A percentile compares a stretch with the other conserved stretches of the same genome.
Conservation (phyloP, 2,113 vertebrate genomes). For the Propithecus coquereli region DNA sequence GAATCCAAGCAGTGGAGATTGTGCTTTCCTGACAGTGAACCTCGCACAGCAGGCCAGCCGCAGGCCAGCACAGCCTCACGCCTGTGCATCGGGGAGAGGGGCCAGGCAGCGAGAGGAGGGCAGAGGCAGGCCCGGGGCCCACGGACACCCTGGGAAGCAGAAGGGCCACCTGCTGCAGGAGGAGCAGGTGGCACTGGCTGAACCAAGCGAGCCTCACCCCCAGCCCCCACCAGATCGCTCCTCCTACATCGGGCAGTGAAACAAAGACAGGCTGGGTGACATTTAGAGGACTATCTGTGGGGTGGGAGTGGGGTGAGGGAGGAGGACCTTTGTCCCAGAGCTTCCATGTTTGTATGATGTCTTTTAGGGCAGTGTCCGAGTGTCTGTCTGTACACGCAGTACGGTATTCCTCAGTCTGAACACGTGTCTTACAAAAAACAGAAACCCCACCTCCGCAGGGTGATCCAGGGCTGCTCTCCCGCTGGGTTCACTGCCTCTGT, state of each 20-base stretch:
- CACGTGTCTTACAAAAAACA: neutral
- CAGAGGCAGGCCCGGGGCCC: neutral
- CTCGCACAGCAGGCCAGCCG: neutral
- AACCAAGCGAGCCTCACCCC: neutral
- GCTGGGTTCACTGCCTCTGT: neutral
- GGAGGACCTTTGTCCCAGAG: neutral
- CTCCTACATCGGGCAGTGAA: neutral
- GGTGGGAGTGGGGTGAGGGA: neutral
- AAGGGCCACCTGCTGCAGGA: neutral
- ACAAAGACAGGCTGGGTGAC: too few relatives aligned
- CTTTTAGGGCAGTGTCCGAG: neutral
- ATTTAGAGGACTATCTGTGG: neutral
- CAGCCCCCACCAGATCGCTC: neutral
- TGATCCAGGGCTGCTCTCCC: neutral
- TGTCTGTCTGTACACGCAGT: slow-evolving; percentile 36
- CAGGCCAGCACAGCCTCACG: neutral
- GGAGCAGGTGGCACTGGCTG: neutral
- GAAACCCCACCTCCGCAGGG: fast-evolving
- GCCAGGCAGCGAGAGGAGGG: neutral
- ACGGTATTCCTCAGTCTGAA: neutral
- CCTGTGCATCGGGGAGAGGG: neutral
- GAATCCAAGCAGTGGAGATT: too few relatives aligned
- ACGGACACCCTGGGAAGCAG: too few relatives aligned
- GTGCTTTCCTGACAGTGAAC: too few relatives aligned
- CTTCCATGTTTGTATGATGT: slow-evolving; percentile 49